phyloP scores from a whole-genome alignment of 2,797 vertebrate species.

The Tokudaia tokunoshimensis region DNA sequence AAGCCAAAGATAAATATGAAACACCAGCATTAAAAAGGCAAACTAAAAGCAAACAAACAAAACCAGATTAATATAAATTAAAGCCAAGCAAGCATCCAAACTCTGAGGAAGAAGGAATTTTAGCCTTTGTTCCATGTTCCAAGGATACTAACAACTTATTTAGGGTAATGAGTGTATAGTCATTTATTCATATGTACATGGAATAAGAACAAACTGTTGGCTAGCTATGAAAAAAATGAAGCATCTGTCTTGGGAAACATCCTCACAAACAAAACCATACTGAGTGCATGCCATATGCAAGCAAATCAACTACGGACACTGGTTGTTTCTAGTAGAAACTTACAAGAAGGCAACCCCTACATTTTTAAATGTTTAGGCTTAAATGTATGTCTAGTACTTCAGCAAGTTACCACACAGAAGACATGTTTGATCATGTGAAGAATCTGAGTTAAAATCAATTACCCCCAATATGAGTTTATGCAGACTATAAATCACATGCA shows the following conservation, averaged over 20 bases:
- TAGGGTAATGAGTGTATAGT: constrained; percentile 17
- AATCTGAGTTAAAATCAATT: constrained; percentile 64
- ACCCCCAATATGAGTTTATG: constrained; percentile 53
- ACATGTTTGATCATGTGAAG: constrained; percentile 49
- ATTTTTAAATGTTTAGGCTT: constrained; percentile 55
- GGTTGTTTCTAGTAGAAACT: constrained; percentile 49
- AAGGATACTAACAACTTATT: constrained; percentile 71
- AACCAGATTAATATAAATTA: constrained; percentile 78
- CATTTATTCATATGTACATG: constrained; percentile 64
- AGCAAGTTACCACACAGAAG: neutral
- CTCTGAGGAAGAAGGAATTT: constrained; percentile 76
- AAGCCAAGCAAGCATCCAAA: constrained; percentile 74
- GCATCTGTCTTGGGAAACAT: constrained; percentile 67
- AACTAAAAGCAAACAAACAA: constrained; percentile 73
- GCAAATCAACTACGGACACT: neutral
- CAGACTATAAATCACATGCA: neutral
- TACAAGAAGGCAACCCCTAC: constrained; percentile 51
- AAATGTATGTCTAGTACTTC: constrained; percentile 58
- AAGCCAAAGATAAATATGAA: constrained; percentile 72
- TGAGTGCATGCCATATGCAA: constrained; percentile 20
- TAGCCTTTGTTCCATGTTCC: constrained; percentile 77
- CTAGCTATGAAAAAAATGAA: constrained; percentile 64
- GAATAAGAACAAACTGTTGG: constrained; percentile 67
- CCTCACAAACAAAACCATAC: constrained; percentile 51
- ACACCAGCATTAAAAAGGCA: constrained; percentile 73